phyloP scores from a whole-genome alignment of 2,888 invertebrate genomes.

The Trimorus sp. region DNA sequence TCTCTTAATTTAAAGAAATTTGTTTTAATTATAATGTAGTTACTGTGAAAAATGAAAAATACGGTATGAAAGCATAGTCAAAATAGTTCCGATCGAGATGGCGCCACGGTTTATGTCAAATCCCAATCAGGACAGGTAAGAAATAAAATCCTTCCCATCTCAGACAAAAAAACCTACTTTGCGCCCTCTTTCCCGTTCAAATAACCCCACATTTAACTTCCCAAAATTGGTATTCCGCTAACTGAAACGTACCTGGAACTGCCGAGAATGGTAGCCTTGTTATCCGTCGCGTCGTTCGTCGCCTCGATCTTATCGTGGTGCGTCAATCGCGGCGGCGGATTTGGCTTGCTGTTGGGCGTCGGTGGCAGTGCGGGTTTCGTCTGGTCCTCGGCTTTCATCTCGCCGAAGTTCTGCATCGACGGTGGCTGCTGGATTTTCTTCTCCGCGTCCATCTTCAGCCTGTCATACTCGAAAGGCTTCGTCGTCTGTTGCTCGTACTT shows the following conservation, averaged over 20 bases:
- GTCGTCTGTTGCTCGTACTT: constrained; percentile 71
- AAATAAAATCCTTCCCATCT: too few relatives aligned
- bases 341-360: constrained; percentile 85
- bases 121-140: too few relatives aligned
- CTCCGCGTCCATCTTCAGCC: constrained; percentile 72
- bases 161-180: too few relatives aligned
- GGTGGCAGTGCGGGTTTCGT: constrained; percentile 91
- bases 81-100: too few relatives aligned
- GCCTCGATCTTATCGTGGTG: constrained; percentile 77
- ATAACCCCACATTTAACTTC: too few relatives aligned
- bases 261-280: constrained; percentile 68
- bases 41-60: too few relatives aligned
- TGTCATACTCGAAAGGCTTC: constrained; percentile 75
- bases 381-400: constrained; percentile 75
- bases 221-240: not conserved
- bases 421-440: constrained; percentile 64
- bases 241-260: constrained; percentile 71
- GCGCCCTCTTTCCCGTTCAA: too few relatives aligned
- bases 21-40: too few relatives aligned
- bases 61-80: too few relatives aligned
- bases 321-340: constrained; percentile 79
- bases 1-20: too few relatives aligned
- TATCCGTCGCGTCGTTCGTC: constrained; percentile 69
- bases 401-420: constrained; percentile 65
- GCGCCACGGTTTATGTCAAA: too few relatives aligned